Base-by-base conservation (phyloP, 2,113 vertebrate genomes). In the Xerus inauris region DNA sequence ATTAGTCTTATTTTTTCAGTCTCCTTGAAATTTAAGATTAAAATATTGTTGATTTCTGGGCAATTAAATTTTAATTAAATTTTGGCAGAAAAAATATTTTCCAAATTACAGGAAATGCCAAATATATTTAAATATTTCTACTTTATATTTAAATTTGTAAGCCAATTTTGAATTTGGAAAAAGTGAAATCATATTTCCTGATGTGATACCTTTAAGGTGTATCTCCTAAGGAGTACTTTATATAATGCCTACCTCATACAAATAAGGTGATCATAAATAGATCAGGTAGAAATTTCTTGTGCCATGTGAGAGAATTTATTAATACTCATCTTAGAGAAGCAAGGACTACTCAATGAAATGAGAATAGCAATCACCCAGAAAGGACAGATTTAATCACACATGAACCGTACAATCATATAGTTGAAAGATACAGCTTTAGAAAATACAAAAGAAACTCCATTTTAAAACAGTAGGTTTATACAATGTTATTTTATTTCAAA, bases 331-430 rank as follows among this genome's bases (percentile, higher is more conserved):
- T 57, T 89, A 90, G 76, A 89, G 59, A 80, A 76, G 28, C 28
- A 92, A 94, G 30, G 17, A 79, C 38, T 77, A 77, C 35, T 91
- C 9, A 89, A 83, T 87, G 81, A 89, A 94, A 94, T 95, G 35
- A 89, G 20, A 75, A 38, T 45, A 45, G 7, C 13, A 71, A 42
- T 92, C 79, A 91, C 42, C 32, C 59, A 92, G 83, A 82, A 91
- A 93, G 20, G 20, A 90, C 35, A 82, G 32, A 47, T 95, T 79
- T 92, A 92, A 92, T 49, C 67, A 89, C 24, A 95, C 30, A 71
- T n/a, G 32, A 75, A 42, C 30, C 85, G 0, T 51, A 51, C 2
- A 83, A 35, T 82, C 38, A 42, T 45, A 67, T 8, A 38, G 10
- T 67, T 73, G 32, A 96, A 95, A 91, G 84, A 84, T 77, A 20